Evolutionary conservation across 2,797 vertebrate species (phyloP).

Genomic region (Linurgus olivaceus): DNA sequence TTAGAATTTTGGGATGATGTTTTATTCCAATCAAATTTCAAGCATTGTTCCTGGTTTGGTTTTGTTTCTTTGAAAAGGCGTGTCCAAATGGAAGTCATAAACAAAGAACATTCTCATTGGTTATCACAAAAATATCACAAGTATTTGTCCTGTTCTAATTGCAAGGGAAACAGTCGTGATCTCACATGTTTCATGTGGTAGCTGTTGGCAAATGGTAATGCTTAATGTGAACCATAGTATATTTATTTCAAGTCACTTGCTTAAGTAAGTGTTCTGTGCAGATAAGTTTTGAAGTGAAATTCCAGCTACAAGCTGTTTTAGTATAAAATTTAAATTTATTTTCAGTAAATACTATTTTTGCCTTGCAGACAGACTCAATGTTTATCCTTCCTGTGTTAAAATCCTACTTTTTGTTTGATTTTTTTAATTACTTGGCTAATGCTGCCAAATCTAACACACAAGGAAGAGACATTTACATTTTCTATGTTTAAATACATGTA

Average conservation of each 20-base stretch:
- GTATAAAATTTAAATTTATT: conserved; percentile 38
- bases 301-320: not conserved
- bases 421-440: not conserved
- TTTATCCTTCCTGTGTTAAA: not conserved
- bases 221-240: not conserved
- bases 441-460: not conserved
- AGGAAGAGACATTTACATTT: not conserved
- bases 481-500: not conserved
- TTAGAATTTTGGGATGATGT: not conserved
- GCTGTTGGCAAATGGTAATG: not conserved
- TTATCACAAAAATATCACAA: not conserved
- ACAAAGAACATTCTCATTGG: not conserved
- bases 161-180: conserved; percentile 11
- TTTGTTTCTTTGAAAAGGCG: not conserved
- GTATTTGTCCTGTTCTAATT: not conserved
- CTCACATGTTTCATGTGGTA: conserved; percentile 34
- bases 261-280: conserved; percentile 9
- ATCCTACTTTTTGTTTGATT: not conserved
- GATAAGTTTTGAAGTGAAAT: conserved; percentile 26
- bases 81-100: not conserved
- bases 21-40: not conserved
- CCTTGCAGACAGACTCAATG: not conserved
- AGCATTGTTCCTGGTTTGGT: not conserved
- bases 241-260: conserved; percentile 29
- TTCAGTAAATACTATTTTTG: conserved; percentile 30